Conservation (phyloP, 2,888 invertebrate genomes). For the Xestobium rufovillosum region DNA sequence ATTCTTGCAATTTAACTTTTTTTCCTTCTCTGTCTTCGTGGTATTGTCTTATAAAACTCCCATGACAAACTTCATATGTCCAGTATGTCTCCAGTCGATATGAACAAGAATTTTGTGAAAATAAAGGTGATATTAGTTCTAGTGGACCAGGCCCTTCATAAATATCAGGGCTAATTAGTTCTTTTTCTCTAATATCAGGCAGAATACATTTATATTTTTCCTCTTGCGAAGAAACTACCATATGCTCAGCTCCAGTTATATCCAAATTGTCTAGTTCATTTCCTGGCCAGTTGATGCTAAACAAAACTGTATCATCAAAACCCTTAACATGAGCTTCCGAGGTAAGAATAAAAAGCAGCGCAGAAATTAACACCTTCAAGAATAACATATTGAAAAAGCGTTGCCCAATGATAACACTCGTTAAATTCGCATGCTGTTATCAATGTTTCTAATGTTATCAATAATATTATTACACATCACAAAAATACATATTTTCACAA, state of each 20-base stretch:
- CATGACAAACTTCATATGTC: slow-evolving; percentile 96
- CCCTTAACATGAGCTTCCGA: too few species aligned
- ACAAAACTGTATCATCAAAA: slow-evolving; percentile 75
- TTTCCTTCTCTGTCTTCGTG: slow-evolving; percentile 91
- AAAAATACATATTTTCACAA: too few species aligned
- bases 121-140: slow-evolving; percentile 67
- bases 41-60: slow-evolving; percentile 83
- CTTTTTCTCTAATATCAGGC: slow-evolving; percentile 56
- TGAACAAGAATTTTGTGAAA: slow-evolving; percentile 73
- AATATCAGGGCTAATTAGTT: slow-evolving; percentile 50
- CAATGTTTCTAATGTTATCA: too few species aligned
- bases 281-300: slow-evolving; percentile 73
- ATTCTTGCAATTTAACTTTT: slow-evolving; percentile 76
- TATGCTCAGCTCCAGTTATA: slow-evolving; percentile 47
- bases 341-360: too few species aligned
- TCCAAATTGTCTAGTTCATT: slow-evolving; percentile 34
- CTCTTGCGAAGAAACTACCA: slow-evolving; percentile 67
- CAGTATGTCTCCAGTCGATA: slow-evolving; percentile 86
- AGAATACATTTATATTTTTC: slow-evolving; percentile 79
- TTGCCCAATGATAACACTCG: too few species aligned
- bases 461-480: too few species aligned
- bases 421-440: too few species aligned
- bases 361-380: too few species aligned
- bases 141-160: slow-evolving; percentile 71
- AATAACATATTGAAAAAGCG: too few species aligned